Base-by-base conservation (phyloP, 2,797 vertebrate genomes). In the Dendrocincla tyrannina region DNA sequence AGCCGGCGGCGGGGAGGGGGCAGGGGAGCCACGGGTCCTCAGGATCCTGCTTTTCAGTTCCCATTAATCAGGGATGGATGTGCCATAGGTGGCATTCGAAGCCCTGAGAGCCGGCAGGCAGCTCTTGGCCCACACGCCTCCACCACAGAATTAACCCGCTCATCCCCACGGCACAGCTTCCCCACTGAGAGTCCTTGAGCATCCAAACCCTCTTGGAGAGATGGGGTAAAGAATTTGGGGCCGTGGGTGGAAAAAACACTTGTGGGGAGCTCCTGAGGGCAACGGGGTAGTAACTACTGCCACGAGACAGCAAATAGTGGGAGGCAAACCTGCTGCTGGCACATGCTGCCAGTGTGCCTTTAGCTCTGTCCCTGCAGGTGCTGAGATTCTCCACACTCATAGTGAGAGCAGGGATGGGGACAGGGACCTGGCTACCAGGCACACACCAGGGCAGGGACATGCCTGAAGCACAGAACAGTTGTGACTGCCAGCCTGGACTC, bases 1-100 rank as follows among this genome's bases (percentile, higher is more conserved):
- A 89, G 77, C 59, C 59, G 3, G 12, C 1, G 1, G 69, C 16
- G 3, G 41, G 56, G 74, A 82, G 67, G 30, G 47, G 24, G 49
- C 41, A 75, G 81, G 37, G 63, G n/a, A 83, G 76, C 68, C 2
- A 11, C 0, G 0, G 33, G 41, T 75, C 92, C 87, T 73, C 16
- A 3, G 87, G 74, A 86, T 91, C 58, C 56, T 77, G 77, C 77
- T 89, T 93, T 93, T 95, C 91, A 39, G 46, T 83, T 92, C 60
- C 49, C 68, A 92, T 96, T 83, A 83, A 73, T 76, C 95, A 80
- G 68, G 64, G 35, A 33, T 24, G 62, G 80, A n/a, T 4, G 7
- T 81, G 88, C 85, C 92, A 62, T 69, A 2, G 10, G 85, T 89
- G 67, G 62, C 74, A 77, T 77, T 86, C 4, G 8, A 42, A 89